Conservation (phyloP, 2,888 invertebrate species). For the Conops quadrifasciatus region DNA sequence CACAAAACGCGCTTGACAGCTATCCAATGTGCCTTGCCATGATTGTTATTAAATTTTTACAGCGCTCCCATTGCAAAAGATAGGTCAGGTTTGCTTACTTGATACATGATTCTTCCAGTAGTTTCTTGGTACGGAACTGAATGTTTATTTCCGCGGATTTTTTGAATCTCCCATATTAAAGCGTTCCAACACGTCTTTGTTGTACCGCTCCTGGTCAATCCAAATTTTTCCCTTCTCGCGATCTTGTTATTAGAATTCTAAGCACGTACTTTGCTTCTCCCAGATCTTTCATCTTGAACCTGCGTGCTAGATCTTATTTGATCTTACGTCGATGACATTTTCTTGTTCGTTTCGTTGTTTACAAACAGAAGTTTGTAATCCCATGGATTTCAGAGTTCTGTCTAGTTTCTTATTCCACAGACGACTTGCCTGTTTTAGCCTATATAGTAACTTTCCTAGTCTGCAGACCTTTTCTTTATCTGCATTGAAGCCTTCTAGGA, state of each 20-base stretch:
- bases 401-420: slow-evolving; percentile 15
- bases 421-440: too few species aligned
- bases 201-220: slow-evolving; percentile 2
- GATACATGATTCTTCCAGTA: not conserved
- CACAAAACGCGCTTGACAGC: too few species aligned
- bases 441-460: not conserved
- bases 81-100: not conserved
- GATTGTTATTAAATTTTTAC: not conserved
- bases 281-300: slow-evolving; percentile 4
- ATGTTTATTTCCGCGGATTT: slow-evolving; percentile 3
- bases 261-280: slow-evolving; percentile 13
- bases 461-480: not conserved
- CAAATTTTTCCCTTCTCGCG: slow-evolving; percentile 2
- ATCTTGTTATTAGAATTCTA: slow-evolving; percentile 4
- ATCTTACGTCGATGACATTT: too few species aligned
- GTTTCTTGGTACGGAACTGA: slow-evolving; percentile 11
- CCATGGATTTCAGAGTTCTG: too few species aligned
- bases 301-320: not conserved
- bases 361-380: too few species aligned
- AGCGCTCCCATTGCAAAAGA: not conserved
- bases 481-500: too few species aligned
- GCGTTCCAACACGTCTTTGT: not conserved
- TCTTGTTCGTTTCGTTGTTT: too few species aligned
- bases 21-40: too few species aligned
- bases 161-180: too few species aligned